phyloP scores from a whole-genome alignment of 1,140 invertebrate species.

The Procambarus virginalis region DNA sequence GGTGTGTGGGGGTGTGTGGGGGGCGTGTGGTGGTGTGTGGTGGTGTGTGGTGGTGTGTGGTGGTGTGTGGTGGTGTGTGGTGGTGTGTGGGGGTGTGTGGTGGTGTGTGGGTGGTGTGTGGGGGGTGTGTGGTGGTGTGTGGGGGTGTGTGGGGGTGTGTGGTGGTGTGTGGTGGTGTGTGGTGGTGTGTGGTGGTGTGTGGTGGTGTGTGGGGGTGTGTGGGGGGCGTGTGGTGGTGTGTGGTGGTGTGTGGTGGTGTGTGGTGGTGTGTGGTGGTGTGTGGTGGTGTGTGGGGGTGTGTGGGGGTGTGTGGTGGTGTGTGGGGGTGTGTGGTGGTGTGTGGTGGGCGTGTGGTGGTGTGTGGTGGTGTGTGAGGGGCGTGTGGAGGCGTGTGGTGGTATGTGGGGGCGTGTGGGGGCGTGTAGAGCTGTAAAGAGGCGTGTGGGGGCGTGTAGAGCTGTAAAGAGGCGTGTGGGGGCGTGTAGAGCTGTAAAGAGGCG shows the following conservation, averaged over 20 bases:
- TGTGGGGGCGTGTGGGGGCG: background rate
- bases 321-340: background rate
- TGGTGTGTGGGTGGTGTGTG: no score
- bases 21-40: no score
- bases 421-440: background rate
- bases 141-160: background rate
- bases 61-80: background rate
- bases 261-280: background rate
- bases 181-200: background rate
- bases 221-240: background rate
- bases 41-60: background rate
- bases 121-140: background rate
- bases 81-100: background rate
- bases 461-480: no score
- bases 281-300: background rate
- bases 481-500: no score
- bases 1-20: no score
- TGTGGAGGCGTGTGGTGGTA: no score
- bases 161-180: background rate
- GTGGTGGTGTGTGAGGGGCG: background rate
- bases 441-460: background rate
- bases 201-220: background rate
- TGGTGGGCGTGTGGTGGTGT: background rate
- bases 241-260: background rate
- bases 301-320: background rate